Percentiles rank a stretch among this genome's conserved stretches.
Conservation (phyloP, 2,113 vertebrate genomes). For the Microcebus jonahi region DNA sequence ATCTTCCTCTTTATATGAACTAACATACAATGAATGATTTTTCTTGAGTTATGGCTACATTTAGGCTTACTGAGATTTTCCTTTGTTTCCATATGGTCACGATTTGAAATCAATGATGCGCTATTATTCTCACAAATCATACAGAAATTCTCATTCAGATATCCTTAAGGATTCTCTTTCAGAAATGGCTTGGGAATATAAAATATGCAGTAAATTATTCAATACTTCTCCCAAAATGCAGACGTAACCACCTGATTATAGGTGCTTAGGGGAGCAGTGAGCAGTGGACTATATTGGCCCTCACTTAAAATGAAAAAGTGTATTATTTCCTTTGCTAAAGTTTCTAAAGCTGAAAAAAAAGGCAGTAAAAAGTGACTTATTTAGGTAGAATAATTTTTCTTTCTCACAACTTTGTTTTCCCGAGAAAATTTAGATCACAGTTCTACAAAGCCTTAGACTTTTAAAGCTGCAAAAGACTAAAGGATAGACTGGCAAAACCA, state of each 20-base stretch:
- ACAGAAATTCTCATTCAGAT: background rate
- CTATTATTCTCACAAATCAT: background rate
- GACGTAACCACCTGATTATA: background rate
- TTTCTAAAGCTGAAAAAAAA: background rate
- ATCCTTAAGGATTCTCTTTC: background rate
- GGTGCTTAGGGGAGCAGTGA: background rate
- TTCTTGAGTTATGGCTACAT: background rate
- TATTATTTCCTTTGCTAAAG: background rate
- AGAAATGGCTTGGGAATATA: background rate
- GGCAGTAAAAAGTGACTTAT: background rate
- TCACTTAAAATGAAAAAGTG: background rate
- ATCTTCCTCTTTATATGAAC: background rate
- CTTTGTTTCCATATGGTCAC: background rate
- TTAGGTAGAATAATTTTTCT: background rate
- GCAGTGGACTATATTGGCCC: background rate
- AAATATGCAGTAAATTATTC: background rate
- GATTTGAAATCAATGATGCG: background rate
- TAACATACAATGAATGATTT: background rate
- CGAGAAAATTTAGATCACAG: background rate
- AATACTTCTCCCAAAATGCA: background rate
- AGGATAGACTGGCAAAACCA: background rate
- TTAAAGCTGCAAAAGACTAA: background rate
- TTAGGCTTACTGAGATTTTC: background rate
- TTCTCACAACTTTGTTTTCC: background rate
- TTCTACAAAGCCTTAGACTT: background rate